Evolutionary conservation across 1,140 invertebrate genomes (phyloP), one percentile per base, ranked within the genome.

Genomic region (Eciton burchellii): DNA sequence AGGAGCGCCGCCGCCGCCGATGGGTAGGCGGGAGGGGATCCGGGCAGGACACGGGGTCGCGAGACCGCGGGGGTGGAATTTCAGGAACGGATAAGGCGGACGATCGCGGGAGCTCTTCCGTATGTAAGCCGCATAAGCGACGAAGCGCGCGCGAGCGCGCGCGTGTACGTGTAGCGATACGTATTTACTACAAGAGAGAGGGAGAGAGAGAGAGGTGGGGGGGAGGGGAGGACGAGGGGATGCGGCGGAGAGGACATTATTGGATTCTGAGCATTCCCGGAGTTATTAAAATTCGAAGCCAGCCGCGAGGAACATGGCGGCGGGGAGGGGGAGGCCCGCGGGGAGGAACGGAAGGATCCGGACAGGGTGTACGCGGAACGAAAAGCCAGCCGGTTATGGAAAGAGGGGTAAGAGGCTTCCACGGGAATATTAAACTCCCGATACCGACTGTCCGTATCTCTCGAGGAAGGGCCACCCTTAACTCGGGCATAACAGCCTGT

Each of bases 241-340:
- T 24, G 68, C 54, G 49, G n/a, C 24, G 74, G 52, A 88, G 86
- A 91, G 89, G 91, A 93, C 92, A 93, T 94, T 94, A 94, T 94
- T 94, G 93, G 92, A 94, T 93, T 94, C 93, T 93, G 92, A 93
- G 84, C 92, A 93, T 94, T 93, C 93, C 89, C 92, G 79, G 89
- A 93, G 93, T 94, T 94, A 94, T 94, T 93, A 93, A 93, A 93
- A 93, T 93, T 93, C 92, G 92, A 92, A 92, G 92, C 92, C 91
- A 92, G 92, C 91, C 91, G 89, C 92, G 90, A 88, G 88, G 86
- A 81, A 88, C 59, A 81, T n/a, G 52, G 70, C 41, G 72, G n/a
- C n/a, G n/a, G n/a, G n/a, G n/a, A n/a, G 81, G 35, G 70, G 54
- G 66, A 60, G 60, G 56, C n/a, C 26, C 70, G 68, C 35, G 59